A percentile compares a stretch with the other conserved stretches of the same genome.
These are phyloP conservation scores for Salminus brasiliensis DNA, from an alignment of 2,113 vertebrate genomes.

Conservation along the genomic window DNA sequence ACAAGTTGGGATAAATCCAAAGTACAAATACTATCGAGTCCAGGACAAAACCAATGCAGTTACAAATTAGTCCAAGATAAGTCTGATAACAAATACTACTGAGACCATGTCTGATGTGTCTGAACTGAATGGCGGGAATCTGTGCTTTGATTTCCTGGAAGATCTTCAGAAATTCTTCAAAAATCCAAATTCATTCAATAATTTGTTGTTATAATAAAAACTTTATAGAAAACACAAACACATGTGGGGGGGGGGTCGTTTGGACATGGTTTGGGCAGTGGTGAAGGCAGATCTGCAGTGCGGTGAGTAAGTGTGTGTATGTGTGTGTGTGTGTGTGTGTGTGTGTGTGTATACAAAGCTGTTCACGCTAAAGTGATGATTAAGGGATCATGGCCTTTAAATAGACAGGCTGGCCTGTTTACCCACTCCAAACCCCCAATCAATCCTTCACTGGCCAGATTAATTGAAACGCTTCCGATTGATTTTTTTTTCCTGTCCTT, in stretches of 20 bases:
- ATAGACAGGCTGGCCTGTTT: slow-evolving; percentile 77
- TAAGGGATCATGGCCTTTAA: slow-evolving; percentile 69
- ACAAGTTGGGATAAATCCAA: no score
- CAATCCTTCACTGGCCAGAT: slow-evolving; percentile 80
- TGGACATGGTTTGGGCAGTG: neutral
- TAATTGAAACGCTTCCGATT: slow-evolving; percentile 83
- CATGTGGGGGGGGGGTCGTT: no score
- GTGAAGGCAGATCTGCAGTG: slow-evolving; percentile 29
- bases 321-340: slow-evolving; percentile 42
- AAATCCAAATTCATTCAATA: no score
- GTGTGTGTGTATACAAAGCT: slow-evolving; percentile 31
- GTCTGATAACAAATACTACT: no score
- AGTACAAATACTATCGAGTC: no score
- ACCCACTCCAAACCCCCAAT: slow-evolving; percentile 82
- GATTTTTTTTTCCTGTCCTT: slow-evolving; percentile 67
- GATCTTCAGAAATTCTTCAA: no score
- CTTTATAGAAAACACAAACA: slow-evolving; percentile 20
- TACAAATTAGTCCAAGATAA: no score
- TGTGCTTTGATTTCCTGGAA: no score
- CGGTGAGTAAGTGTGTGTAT: no score
- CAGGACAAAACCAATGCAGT: no score
- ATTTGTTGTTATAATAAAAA: neutral
- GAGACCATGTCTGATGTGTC: no score
- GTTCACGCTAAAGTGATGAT: slow-evolving; percentile 30
- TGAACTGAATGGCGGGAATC: no score